A percentile compares a stretch with the other conserved stretches of the same genome.
These are phyloP conservation scores for Drosophila baimaii DNA, from an alignment of 1,140 invertebrate genomes.

Conservation along the genomic window DNA sequence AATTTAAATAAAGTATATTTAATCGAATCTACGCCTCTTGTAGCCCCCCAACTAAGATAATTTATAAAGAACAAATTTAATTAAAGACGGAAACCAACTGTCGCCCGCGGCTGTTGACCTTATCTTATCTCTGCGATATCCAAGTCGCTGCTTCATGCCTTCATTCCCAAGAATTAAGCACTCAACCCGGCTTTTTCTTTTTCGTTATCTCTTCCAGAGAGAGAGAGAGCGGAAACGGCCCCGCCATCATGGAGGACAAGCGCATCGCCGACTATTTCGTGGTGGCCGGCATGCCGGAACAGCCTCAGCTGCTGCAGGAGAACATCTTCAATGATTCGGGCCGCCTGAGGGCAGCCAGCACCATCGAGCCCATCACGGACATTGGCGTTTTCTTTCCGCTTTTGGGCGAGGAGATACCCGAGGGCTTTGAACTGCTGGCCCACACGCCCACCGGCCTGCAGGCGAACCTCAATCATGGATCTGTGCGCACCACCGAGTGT, in stretches of 20 bases:
- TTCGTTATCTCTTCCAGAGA: constrained; percentile 20
- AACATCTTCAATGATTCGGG: constrained; percentile 91
- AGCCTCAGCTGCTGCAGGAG: constrained; percentile 92
- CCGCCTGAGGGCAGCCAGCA: constrained; percentile 89
- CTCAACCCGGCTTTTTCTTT: constrained; percentile 16
- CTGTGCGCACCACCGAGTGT: constrained; percentile 95
- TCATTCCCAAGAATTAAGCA: constrained; percentile 23
- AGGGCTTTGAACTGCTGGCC: constrained; percentile 92
- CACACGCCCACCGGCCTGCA: constrained; percentile 93
- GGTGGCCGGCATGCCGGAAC: constrained; percentile 95
- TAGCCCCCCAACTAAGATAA: constrained; percentile 13
- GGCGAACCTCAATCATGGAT: constrained; percentile 99
- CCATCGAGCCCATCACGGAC: constrained; percentile 96
- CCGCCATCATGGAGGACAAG: constrained; percentile 90
- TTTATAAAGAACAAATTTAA: constrained; percentile 5
- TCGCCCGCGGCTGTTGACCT: background rate
- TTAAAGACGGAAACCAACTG: constrained; percentile 18
- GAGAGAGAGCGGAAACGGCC: constrained; percentile 3
- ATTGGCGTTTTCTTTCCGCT: constrained; percentile 95
- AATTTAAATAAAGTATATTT: background rate
- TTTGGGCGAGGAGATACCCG: constrained; percentile 93
- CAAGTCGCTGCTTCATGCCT: constrained; percentile 4
- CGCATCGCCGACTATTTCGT: constrained; percentile 98
- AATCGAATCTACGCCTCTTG: constrained; percentile 1
- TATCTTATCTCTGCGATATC: constrained; percentile 36